A percentile compares a stretch with the other conserved stretches of the same genome.
These are phyloP conservation scores for Eumacrocentrus americanus DNA, from an alignment of 2,888 invertebrate species.

Conservation along the genomic window DNA sequence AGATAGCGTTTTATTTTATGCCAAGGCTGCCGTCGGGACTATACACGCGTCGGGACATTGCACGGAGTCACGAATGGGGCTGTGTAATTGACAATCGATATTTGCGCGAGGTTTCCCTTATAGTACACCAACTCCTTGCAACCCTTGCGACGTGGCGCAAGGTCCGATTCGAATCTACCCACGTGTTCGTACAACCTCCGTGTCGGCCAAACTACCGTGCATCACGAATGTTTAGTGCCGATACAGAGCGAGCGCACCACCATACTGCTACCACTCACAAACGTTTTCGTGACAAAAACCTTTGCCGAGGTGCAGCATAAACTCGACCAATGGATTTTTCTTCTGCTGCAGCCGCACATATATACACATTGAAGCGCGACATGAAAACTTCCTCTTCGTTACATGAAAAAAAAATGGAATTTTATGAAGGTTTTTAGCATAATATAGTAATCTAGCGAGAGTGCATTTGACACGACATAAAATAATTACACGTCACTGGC, in stretches of 20 bases:
- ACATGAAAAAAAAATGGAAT: too few relatives aligned
- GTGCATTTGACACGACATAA: background rate
- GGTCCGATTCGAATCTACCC: slow-evolving; percentile 45
- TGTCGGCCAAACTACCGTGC: slow-evolving; percentile 35
- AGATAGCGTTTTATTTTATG: slow-evolving; percentile 52
- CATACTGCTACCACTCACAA: slow-evolving; percentile 9
- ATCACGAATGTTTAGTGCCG: slow-evolving; percentile 39
- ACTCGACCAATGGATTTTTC: background rate
- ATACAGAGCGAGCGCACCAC: slow-evolving; percentile 17
- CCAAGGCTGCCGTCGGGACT: slow-evolving; percentile 48
- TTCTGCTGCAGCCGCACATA: background rate
- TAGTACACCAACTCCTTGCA: slow-evolving; percentile 30
- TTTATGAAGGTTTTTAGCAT: too few relatives aligned
- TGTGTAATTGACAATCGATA: slow-evolving; percentile 60
- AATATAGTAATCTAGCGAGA: too few relatives aligned
- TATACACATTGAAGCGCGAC: background rate
- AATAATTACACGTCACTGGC: background rate
- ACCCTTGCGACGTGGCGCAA: slow-evolving; percentile 29
- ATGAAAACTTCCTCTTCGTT: background rate
- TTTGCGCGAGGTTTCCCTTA: slow-evolving; percentile 34
- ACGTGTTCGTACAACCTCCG: slow-evolving; percentile 33
- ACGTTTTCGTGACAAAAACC: slow-evolving; percentile 29
- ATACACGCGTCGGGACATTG: slow-evolving; percentile 44
- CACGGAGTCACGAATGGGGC: slow-evolving; percentile 53
- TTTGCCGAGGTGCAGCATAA: slow-evolving; percentile 11